Conservation (phyloP, 2,797 vertebrate genomes). For the Nothura maculosa region DNA sequence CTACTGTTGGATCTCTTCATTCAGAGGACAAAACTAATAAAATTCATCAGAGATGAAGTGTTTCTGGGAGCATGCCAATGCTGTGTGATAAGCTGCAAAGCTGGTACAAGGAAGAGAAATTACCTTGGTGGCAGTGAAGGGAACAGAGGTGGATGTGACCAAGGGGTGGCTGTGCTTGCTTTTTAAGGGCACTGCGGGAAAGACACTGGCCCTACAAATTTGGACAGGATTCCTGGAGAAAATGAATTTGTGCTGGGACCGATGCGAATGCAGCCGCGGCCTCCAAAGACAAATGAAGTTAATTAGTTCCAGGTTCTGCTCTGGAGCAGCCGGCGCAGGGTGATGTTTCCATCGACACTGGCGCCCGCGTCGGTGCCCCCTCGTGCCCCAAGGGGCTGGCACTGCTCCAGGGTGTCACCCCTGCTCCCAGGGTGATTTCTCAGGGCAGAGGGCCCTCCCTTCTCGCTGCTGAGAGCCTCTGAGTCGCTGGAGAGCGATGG, state of each 20-base stretch:
- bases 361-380: rapidly evolving
- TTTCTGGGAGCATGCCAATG: slow-evolving; percentile 64
- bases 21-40: slow-evolving; percentile 69
- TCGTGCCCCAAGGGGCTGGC: rapidly evolving
- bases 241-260: not conserved
- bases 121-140: rapidly evolving
- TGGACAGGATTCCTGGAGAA: not conserved
- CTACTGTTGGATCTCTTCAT: slow-evolving; percentile 46
- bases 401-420: rapidly evolving
- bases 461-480: rapidly evolving
- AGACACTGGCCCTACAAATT: not conserved
- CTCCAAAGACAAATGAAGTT: not conserved
- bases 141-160: not conserved
- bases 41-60: slow-evolving; percentile 20
- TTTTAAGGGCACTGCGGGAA: rapidly evolving
- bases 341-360: not conserved
- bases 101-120: not conserved
- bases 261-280: rapidly evolving
- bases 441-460: not conserved
- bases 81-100: not conserved
- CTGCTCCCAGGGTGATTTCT: not conserved
- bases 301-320: slow-evolving; percentile 11
- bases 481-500: rapidly evolving
- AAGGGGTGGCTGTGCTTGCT: not conserved
- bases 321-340: not conserved